Base-by-base conservation (phyloP, 2,888 invertebrate genomes). In the Athrips mouffetella region DNA sequence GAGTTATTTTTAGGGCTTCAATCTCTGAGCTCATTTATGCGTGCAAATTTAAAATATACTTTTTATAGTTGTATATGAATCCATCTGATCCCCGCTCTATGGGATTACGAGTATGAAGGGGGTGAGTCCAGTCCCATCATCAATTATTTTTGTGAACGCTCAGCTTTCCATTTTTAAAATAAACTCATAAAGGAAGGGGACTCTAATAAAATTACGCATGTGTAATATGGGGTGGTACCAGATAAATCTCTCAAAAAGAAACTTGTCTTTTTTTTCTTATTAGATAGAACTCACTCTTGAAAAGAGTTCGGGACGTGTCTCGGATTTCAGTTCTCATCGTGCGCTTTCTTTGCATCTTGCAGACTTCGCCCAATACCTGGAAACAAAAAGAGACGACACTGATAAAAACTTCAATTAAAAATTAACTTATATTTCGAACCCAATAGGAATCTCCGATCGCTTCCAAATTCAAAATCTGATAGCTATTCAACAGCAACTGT, bases 391-490 rank as follows among this genome's bases (percentile, higher is more conserved):
- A 60, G 59, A 51, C 48, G 51, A 55, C 52, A 44, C 15, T 16
- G 29, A 42, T 16, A 27, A 42, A 65, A 57, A 52, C 51, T 55
- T 54, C 58, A 60, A 58, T 65, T 56, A 67, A 65, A 72, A 73
- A 73, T 72, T 31, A 31, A n/a, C 20, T 29, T 21, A 25, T 13
- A 76, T 73, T 75, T 75, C 67, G 66, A 65, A 65, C 68, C 72
- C 67, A 73, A 73, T 75, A 75, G 75, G 71, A 78, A 67, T 54
- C 53, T 62, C 64, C 78, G 77, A 81, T 80, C 75, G 73, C 76
- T 83, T 83, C 85, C 76, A 82, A 81, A 80, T 81, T 85, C 75
- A 80, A 85, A 83, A 84, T 82, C 80, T 75, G 83, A 83, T 86
- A 82, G 72, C 73, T 58, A 56, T 62, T 59, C 45, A 45, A 45